Evolutionary conservation across 2,113 vertebrate genomes (phyloP), one percentile per base, ranked within the genome.

Genomic region (Syngnathus scovelli): DNA sequence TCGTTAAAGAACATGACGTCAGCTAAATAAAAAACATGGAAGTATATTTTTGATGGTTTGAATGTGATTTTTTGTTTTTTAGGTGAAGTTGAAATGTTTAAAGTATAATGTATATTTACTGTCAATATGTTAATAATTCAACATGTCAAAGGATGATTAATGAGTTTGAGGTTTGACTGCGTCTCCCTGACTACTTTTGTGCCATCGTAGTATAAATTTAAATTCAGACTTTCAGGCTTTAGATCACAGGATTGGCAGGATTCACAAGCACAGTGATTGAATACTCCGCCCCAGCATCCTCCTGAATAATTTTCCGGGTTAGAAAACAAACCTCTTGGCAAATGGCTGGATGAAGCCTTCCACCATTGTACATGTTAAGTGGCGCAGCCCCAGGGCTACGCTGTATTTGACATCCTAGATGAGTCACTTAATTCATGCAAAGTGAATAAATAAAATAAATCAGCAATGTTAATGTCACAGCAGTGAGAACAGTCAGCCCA

Each of bases 281-380:
- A 44, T 27, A 15, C 43, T 62, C 61, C 44, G 16, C 41, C 41
- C 41, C 10, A 21, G 12, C 41, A 44, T 44, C 61, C 41, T 62
- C 21, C 2, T 7, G 41, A 2, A 46, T 62, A 62, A 62, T 62
- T 27, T 27, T 27, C 21, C 21, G 6, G 41, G 41, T 4, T 70
- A 66, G 68, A 72, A 83, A 80, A 85, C 61, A 59, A 61, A 86
- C 78, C 85, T 83, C 71, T 44, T 16, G 44, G 61, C 61, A 62
- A 41, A 62, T 62, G 61, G 41, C 39, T 62, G 44, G 61, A 46
- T 27, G 41, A 62, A 62, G 38, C 21, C 19, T 62, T 62, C 41
- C 21, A 8, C 41, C 21, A 43, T 62, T 44, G 59, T 41, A 61
- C 59, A n/a, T 21, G 10, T 61, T 43, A 4, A 61, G 18, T 39